These are phyloP conservation scores for Cheirogaleus medius DNA, from an alignment of 2,113 vertebrate genomes.

Conservation along the genomic window DNA sequence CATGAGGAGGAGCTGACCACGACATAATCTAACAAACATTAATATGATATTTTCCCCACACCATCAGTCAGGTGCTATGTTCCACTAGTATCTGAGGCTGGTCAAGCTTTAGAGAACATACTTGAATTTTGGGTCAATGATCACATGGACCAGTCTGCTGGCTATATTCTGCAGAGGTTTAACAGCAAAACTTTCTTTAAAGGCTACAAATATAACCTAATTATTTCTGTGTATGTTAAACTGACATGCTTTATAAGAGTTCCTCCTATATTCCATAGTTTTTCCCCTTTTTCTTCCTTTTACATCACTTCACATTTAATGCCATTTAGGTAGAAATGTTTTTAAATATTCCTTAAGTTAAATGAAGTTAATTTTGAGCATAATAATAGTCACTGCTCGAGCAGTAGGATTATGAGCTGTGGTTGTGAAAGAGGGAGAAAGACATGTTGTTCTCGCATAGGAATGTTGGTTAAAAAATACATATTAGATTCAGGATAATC, in stretches of 20 bases:
- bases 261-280: background rate
- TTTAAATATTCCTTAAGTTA: conserved; percentile 7
- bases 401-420: background rate
- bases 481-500: background rate
- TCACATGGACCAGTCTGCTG: background rate
- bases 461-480: background rate
- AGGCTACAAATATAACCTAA: background rate
- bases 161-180: background rate
- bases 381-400: background rate
- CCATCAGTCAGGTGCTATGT: background rate
- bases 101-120: background rate
- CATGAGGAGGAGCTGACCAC: background rate
- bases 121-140: background rate
- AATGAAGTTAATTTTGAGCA: background rate
- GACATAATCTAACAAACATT: background rate
- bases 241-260: background rate
- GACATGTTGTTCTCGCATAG: background rate
- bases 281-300: background rate
- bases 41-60: background rate
- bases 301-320: background rate
- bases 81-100: background rate
- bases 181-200: background rate
- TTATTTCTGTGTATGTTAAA: background rate
- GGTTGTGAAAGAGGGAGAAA: background rate
- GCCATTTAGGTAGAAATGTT: background rate